phyloP scores from a whole-genome alignment of 2,888 invertebrate genomes.

The Apodemia mormo region DNA sequence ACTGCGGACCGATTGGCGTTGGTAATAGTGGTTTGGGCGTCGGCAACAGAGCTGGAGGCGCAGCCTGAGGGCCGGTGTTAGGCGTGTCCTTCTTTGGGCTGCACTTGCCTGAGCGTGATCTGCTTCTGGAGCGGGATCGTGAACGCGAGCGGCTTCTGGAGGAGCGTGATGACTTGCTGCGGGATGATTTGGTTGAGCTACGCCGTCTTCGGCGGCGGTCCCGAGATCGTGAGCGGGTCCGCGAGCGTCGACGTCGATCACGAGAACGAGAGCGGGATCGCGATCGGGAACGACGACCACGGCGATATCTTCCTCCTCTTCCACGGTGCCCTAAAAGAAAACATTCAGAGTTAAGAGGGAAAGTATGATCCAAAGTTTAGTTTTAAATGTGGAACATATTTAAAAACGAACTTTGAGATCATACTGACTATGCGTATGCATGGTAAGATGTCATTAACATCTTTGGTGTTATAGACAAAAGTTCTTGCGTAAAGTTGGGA shows the following conservation, averaged over 20 bases:
- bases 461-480: no score
- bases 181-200: constrained; percentile 71
- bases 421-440: no score
- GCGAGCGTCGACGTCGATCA: constrained; percentile 55
- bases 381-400: no score
- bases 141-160: constrained; percentile 61
- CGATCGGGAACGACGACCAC: constrained; percentile 48
- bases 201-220: constrained; percentile 70
- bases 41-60: constrained; percentile 51
- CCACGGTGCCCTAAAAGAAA: constrained; percentile 62
- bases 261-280: constrained; percentile 51
- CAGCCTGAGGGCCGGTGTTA: constrained; percentile 55
- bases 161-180: constrained; percentile 69
- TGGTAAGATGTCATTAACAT: no score
- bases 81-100: constrained; percentile 64
- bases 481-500: no score
- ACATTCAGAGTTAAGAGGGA: not conserved
- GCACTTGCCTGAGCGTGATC: constrained; percentile 81
- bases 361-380: no score
- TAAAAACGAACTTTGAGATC: no score
- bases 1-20: constrained; percentile 61
- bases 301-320: constrained; percentile 65
- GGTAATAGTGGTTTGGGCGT: constrained; percentile 52
- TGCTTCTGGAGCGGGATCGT: constrained; percentile 71
- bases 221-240: constrained; percentile 63